These are phyloP conservation scores for Lasioglossum lativentre DNA, from an alignment of 2,888 invertebrate genomes.

Conservation along the genomic window DNA sequence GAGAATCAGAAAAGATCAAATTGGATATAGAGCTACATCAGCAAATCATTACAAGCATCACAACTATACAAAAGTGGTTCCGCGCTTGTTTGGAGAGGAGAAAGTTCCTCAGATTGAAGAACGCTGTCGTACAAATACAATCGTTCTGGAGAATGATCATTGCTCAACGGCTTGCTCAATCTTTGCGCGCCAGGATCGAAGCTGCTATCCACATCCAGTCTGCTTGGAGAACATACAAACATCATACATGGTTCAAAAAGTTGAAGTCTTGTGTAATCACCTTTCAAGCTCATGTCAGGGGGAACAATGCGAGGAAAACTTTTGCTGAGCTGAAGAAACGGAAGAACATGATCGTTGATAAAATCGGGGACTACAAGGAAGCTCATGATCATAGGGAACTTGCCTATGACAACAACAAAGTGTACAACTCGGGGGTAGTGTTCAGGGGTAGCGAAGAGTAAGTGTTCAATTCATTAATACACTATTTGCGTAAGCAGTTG, in stretches of 20 bases:
- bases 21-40: slow-evolving; percentile 96
- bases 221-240: slow-evolving; percentile 90
- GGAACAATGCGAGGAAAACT: slow-evolving; percentile 88
- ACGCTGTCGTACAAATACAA: slow-evolving; percentile 92
- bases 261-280: slow-evolving; percentile 87
- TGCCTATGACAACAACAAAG: slow-evolving; percentile 47
- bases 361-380: slow-evolving; percentile 61
- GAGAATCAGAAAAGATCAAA: slow-evolving; percentile 97
- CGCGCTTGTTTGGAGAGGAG: slow-evolving; percentile 92
- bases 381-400: slow-evolving; percentile 51
- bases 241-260: slow-evolving; percentile 89
- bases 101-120: slow-evolving; percentile 90
- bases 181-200: slow-evolving; percentile 85
- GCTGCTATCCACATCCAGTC: slow-evolving; percentile 91
- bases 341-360: slow-evolving; percentile 62
- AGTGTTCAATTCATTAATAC: slow-evolving; percentile 39
- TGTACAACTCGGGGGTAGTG: slow-evolving; percentile 30
- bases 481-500: neutral
- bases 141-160: slow-evolving; percentile 89
- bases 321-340: slow-evolving; percentile 85
- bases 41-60: slow-evolving; percentile 96
- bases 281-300: slow-evolving; percentile 91
- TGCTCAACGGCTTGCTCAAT: slow-evolving; percentile 86
- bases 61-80: slow-evolving; percentile 96
- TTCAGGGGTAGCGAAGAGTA: slow-evolving; percentile 65